Base-by-base conservation (phyloP, 1,140 invertebrate species). In the Orchestia grillus region DNA sequence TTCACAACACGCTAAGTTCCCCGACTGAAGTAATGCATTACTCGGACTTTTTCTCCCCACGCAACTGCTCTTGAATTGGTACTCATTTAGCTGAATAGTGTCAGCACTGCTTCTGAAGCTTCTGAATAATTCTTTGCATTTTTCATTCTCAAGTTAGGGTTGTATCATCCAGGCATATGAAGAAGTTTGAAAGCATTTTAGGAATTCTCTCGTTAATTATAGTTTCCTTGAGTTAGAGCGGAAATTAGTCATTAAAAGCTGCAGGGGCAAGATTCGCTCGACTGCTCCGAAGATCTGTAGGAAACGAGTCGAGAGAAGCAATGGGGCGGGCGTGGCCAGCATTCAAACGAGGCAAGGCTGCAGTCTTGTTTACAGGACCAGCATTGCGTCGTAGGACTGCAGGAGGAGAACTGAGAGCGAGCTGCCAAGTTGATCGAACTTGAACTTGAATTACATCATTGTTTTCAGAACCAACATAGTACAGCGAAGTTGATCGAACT, bases 181-280 rank as follows among this genome's bases (percentile, higher is more conserved):
- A 90, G 88, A 28, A 42, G 47, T 41, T 42, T 90, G 88, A 90
- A 90, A 90, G n/a, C 43, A 44, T 90, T 15, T 44, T 90, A 90
- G 42, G 88, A 90, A 90, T 90, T 90, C 88, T 42, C 43, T 41
- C 42, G 88, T 44, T 90, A 90, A 90, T 90, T 44, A 90, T 90
- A 42, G 88, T 44, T 90, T 41, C 88, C 88, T 42, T 41, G 41
- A 90, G 43, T 90, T 41, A 90, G 88, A 77, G 88, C 88, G 88
- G 88, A 90, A 90, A 90, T 43, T 90, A 41, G 43, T 90, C 88
- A 90, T 90, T 90, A 90, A 90, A 41, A 42, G 88, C 88, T 44
- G n/a, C 43, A 41, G 88, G 43, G 88, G 88, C 88, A 90, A 90
- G 88, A 90, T 90, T 90, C 88, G 88, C 88, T 90, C 43, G 88